These are phyloP conservation scores for Actinopyga echinites DNA, from an alignment of 53 echinoderm and acorn worm species.

Conservation along the genomic window DNA sequence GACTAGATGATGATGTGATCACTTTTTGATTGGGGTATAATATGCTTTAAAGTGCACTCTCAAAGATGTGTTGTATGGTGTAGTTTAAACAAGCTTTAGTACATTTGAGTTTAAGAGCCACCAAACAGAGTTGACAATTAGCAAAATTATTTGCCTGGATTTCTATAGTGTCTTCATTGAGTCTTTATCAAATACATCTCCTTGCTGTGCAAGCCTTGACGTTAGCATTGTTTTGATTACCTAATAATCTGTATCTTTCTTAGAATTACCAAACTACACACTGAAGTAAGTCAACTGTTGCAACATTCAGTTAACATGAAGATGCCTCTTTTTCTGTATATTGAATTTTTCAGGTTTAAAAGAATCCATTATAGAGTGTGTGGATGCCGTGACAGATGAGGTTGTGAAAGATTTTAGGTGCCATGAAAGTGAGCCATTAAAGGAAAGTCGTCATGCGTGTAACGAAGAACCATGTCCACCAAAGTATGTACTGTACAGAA, in stretches of 20 bases:
- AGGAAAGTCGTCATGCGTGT: slow-evolving; percentile 50
- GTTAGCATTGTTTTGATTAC: background rate
- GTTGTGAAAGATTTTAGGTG: slow-evolving; percentile 69
- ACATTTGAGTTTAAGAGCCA: no score
- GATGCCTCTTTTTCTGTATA: background rate
- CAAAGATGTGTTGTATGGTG: no score
- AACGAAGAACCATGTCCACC: slow-evolving; percentile 74
- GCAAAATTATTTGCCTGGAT: no score
- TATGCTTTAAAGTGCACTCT: no score
- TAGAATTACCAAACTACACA: background rate
- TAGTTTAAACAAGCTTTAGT: no score
- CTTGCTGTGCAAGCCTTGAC: no score
- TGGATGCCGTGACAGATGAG: slow-evolving; percentile 58
- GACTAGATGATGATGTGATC: no score
- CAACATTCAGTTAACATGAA: background rate
- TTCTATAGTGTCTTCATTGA: no score
- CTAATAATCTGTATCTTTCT: background rate
- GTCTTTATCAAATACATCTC: no score
- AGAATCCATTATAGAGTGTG: slow-evolving; percentile 68
- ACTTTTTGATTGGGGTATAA: no score
- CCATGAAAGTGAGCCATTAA: slow-evolving; percentile 56
- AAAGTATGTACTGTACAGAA: slow-evolving; percentile 56
- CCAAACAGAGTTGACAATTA: no score
- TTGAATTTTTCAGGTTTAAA: slow-evolving; percentile 59
- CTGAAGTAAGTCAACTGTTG: background rate